Conservation (phyloP, 2,888 invertebrate species). For the Creontiades dilutus region DNA sequence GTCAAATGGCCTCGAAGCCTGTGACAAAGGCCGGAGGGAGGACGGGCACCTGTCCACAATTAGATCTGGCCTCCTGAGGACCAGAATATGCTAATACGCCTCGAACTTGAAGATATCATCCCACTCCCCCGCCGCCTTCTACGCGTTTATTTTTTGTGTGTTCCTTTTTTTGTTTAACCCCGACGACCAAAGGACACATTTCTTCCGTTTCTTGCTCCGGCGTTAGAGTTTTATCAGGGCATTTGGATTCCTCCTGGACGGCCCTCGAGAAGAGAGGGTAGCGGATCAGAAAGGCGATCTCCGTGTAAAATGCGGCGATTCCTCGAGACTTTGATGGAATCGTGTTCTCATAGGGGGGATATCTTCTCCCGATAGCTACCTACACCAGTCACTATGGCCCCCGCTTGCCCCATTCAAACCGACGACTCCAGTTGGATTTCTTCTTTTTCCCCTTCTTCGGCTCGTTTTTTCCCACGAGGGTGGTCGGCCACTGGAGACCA, state of each 20-base stretch:
- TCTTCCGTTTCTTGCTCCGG: background rate
- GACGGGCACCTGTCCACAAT: conserved; percentile 53
- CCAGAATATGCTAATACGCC: conserved; percentile 46
- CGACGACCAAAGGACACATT: background rate
- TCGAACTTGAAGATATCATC: conserved; percentile 10
- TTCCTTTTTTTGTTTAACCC: conserved; percentile 14
- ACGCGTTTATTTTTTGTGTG: too few species aligned
- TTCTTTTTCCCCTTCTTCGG: background rate
- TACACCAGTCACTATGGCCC: background rate
- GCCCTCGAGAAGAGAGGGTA: background rate
- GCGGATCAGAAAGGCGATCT: conserved; percentile 35
- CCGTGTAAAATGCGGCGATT: conserved; percentile 37
- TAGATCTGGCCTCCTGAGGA: conserved; percentile 33
- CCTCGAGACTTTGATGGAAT: background rate
- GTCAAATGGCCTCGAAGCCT: conserved; percentile 1
- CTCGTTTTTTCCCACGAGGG: conserved; percentile 23
- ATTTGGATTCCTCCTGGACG: conserved; percentile 34
- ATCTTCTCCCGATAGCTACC: conserved; percentile 2
- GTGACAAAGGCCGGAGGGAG: conserved; percentile 38
- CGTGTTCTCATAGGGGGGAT: background rate
- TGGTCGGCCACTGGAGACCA: background rate
- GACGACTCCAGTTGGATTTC: background rate
- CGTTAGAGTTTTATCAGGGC: conserved; percentile 27
- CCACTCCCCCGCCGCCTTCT: background rate
- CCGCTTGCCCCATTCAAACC: background rate